phyloP scores from a whole-genome alignment of 2,113 vertebrate genomes.

The Lipophrys pholis region DNA sequence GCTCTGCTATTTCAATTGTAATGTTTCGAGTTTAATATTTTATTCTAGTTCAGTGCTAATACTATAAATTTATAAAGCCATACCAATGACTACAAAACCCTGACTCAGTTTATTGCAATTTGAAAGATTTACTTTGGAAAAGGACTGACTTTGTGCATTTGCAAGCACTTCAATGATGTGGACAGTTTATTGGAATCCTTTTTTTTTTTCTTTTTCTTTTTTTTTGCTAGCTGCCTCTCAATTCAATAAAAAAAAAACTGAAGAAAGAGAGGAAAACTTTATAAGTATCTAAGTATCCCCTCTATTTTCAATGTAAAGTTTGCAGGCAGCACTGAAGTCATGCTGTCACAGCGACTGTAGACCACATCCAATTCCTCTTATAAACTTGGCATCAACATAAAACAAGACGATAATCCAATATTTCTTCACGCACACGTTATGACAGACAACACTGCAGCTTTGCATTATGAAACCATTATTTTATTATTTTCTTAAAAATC shows the following conservation, averaged over 20 bases:
- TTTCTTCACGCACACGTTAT: neutral
- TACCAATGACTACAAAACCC: neutral
- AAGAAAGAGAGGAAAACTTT: neutral
- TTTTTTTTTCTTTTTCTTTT: neutral
- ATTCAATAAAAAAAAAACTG: neutral
- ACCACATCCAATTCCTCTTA: neutral
- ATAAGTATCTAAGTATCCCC: neutral
- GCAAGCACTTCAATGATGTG: neutral
- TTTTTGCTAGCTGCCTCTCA: neutral
- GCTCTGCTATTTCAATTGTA: neutral
- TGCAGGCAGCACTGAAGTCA: neutral
- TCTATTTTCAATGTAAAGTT: neutral
- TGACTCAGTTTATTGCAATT: neutral
- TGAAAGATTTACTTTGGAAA: neutral
- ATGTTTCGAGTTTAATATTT: neutral
- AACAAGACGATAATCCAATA: neutral
- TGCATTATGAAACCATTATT: constrained; percentile 19
- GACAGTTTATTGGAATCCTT: neutral
- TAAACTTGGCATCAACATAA: neutral
- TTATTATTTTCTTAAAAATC: constrained; percentile 12
- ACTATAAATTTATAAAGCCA: neutral
- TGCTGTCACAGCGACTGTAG: neutral
- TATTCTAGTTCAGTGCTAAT: neutral
- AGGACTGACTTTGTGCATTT: neutral
- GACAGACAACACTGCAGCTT: neutral